A percentile compares a stretch with the other conserved stretches of the same genome.
These are phyloP conservation scores for Porites australiensis DNA, from an alignment of 64 coral and sea anemone genomes.

Conservation along the genomic window DNA sequence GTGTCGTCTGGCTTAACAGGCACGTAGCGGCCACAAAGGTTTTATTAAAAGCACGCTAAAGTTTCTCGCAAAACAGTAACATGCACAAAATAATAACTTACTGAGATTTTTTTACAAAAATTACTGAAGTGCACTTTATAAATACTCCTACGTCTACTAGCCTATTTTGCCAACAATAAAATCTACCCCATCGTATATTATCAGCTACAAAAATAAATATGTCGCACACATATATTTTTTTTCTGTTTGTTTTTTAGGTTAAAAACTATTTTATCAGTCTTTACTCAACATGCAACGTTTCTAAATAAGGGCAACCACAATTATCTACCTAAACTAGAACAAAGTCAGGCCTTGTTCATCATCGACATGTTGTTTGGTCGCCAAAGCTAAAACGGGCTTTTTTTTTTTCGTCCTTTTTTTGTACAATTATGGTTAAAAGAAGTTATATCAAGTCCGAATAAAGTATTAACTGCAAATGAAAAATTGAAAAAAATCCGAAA, in stretches of 20 bases:
- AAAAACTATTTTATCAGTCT: constrained; percentile 32
- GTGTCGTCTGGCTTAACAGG: not conserved
- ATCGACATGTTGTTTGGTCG: not conserved
- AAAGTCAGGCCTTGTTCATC: not conserved
- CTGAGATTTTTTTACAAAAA: constrained; percentile 13
- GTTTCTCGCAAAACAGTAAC: not conserved
- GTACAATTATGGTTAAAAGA: constrained; percentile 38
- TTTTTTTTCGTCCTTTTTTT: not conserved
- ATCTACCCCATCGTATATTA: not conserved
- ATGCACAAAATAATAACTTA: constrained; percentile 34
- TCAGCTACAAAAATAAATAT: constrained; percentile 38
- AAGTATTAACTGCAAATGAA: not conserved
- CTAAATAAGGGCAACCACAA: not conserved
- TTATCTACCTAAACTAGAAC: not conserved
- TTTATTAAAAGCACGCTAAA: not conserved
- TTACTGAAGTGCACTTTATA: constrained; percentile 18
- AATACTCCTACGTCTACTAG: not conserved
- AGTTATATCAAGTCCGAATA: not conserved
- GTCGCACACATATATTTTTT: not conserved
- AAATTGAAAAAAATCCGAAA: constrained; percentile 17
- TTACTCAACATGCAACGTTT: not conserved
- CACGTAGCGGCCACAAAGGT: not conserved
- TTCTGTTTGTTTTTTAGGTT: not conserved
- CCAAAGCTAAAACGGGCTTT: constrained; percentile 6
- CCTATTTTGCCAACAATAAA: constrained; percentile 1